Evolutionary conservation across 2,113 vertebrate genomes (phyloP), one percentile per base, ranked within the genome.

Genomic region (Barbus barbus): DNA sequence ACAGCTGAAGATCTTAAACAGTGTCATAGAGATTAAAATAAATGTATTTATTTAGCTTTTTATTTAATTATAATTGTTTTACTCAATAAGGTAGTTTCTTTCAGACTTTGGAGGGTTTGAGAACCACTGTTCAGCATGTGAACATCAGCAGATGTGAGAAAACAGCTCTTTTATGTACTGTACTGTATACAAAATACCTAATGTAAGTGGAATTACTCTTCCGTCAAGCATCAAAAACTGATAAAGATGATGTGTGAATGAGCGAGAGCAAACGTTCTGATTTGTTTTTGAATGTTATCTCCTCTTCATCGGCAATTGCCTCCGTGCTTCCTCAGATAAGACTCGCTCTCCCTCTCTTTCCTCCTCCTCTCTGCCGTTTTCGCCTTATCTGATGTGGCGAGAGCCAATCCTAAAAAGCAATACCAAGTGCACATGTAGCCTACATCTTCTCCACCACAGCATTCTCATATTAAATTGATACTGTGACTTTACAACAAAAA

Each of bases 261-360:
- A 82, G 82, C 65, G 53, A 83, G 63, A 86, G 33, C 80, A 81
- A 89, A 75, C 86, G 38, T 75, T 76, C 36, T 41, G 48, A 72
- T 81, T 61, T 69, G 76, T 80, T 79, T 87, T 78, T 61, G 44
- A 58, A 67, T 83, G 80, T 83, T 90, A 91, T 90, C 89, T 85
- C 61, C 18, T 75, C 87, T 92, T 91, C 91, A 90, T 89, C 89
- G 89, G 81, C 80, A 87, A 93, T 92, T 93, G 83, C 85, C 91
- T 91, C 84, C 85, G 81, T 41, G 83, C 88, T 91, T 92, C 89
- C 90, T 90, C 84, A 77, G 92, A 93, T 93, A 93, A 93, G 87
- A 88, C 84, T 89, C 60, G 80, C 88, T 88, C 78, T 84, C 85
- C 11, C 73, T 83, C 73, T 81, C 82, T 89, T 85, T 61, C 86